Conservation (phyloP, 2,888 invertebrate species). For the Clitarchus hookeri region DNA sequence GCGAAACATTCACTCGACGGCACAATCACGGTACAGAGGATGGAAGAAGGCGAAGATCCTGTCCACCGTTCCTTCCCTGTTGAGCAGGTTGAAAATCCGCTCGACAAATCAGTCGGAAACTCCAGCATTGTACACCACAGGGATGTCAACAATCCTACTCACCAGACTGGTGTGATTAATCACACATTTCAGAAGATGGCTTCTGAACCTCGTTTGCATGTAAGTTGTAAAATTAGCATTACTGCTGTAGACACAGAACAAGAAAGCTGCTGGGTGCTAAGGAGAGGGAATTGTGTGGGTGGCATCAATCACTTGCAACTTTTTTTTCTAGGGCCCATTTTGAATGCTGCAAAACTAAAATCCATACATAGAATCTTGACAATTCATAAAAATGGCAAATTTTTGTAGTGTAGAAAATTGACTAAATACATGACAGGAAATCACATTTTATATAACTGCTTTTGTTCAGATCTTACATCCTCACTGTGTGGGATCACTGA, state of each 20-base stretch:
- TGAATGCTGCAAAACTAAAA: too few relatives aligned
- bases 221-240: background rate
- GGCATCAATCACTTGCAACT: too few relatives aligned
- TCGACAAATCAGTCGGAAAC: background rate
- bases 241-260: background rate
- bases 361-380: too few relatives aligned
- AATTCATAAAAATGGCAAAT: too few relatives aligned
- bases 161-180: background rate
- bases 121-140: background rate
- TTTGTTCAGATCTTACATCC: too few relatives aligned
- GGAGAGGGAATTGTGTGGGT: too few relatives aligned
- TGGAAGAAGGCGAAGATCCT: background rate
- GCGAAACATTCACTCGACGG: background rate
- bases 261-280: too few relatives aligned
- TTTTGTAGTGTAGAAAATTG: too few relatives aligned
- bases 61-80: background rate
- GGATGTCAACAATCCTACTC: background rate
- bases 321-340: too few relatives aligned
- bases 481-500: too few relatives aligned
- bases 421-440: too few relatives aligned
- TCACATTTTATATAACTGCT: too few relatives aligned
- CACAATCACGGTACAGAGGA: background rate
- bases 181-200: conserved; percentile 30
- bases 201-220: conserved; percentile 28
- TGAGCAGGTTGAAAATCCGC: background rate